These are phyloP conservation scores for Apolygus lucorum DNA, from an alignment of 1,140 invertebrate genomes.

Conservation along the genomic window DNA sequence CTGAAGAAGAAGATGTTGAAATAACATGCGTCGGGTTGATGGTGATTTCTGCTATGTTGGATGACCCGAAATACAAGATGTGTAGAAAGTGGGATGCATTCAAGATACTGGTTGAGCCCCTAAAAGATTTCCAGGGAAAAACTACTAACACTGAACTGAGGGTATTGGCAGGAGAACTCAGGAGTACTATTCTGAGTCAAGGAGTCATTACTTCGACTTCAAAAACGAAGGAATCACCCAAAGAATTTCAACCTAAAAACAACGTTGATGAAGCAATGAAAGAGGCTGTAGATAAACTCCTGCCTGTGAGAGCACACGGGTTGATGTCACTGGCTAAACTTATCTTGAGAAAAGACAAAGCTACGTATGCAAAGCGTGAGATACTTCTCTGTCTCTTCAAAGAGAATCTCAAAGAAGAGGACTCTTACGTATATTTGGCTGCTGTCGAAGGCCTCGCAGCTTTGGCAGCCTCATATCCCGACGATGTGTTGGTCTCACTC, in stretches of 20 bases:
- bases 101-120: constrained; percentile 42
- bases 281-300: constrained; percentile 58
- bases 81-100: constrained; percentile 39
- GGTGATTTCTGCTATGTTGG: constrained; percentile 41
- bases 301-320: constrained; percentile 73
- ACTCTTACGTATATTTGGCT: constrained; percentile 75
- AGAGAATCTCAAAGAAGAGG: constrained; percentile 63
- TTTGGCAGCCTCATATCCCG: constrained; percentile 53
- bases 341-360: constrained; percentile 53
- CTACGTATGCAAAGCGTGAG: constrained; percentile 53
- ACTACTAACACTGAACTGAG: constrained; percentile 32
- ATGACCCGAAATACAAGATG: constrained; percentile 31
- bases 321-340: constrained; percentile 62
- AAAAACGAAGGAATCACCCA: constrained; percentile 36
- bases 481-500: constrained; percentile 56
- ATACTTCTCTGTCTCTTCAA: constrained; percentile 59
- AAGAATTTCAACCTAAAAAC: constrained; percentile 34
- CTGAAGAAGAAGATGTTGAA: constrained; percentile 32
- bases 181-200: constrained; percentile 43
- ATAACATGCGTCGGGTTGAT: constrained; percentile 42
- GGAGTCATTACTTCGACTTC: constrained; percentile 36
- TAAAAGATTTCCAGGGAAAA: constrained; percentile 37
- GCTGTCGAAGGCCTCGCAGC: constrained; percentile 65
- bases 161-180: constrained; percentile 40
- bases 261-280: constrained; percentile 50